phyloP scores from a whole-genome alignment of 2,888 invertebrate genomes.

The Drosophila mettleri region DNA sequence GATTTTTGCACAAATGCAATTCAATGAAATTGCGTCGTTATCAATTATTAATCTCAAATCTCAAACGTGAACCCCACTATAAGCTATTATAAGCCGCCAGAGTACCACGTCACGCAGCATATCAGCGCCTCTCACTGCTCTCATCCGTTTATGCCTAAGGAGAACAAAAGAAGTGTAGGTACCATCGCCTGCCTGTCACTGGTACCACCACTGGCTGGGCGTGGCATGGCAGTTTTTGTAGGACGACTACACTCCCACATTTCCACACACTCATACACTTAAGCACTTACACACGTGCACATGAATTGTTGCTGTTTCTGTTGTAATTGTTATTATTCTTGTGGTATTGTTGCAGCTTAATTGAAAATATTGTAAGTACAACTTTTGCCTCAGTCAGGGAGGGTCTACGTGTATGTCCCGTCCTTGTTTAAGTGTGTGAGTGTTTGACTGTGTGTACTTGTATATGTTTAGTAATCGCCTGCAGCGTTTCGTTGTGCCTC shows the following conservation, averaged over 20 bases:
- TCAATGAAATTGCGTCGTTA: too few species aligned
- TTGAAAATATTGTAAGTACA: conserved; percentile 77
- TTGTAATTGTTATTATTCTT: conserved; percentile 78
- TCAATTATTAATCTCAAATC: too few species aligned
- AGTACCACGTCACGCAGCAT: too few species aligned
- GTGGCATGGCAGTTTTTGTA: conserved; percentile 1
- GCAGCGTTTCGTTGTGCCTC: conserved; percentile 60
- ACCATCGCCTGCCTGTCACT: conserved; percentile 26
- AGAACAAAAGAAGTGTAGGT: too few species aligned
- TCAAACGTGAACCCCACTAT: too few species aligned
- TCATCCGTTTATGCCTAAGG: too few species aligned
- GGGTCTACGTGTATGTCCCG: neutral
- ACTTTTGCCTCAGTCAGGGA: conserved; percentile 11
- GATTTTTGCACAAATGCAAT: too few species aligned
- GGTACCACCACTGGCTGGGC: conserved; percentile 39
- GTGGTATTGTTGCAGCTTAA: conserved; percentile 76
- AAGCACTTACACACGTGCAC: conserved; percentile 8
- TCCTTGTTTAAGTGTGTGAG: conserved; percentile 21
- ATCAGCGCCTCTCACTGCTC: too few species aligned
- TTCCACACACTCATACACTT: conserved; percentile 3
- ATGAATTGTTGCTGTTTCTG: conserved; percentile 38
- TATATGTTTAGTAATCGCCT: conserved; percentile 61
- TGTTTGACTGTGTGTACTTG: conserved; percentile 56
- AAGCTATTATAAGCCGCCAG: too few species aligned
- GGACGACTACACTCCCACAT: neutral